Conservation (phyloP, 2,113 vertebrate genomes). For the Dasyurus viverrinus region DNA sequence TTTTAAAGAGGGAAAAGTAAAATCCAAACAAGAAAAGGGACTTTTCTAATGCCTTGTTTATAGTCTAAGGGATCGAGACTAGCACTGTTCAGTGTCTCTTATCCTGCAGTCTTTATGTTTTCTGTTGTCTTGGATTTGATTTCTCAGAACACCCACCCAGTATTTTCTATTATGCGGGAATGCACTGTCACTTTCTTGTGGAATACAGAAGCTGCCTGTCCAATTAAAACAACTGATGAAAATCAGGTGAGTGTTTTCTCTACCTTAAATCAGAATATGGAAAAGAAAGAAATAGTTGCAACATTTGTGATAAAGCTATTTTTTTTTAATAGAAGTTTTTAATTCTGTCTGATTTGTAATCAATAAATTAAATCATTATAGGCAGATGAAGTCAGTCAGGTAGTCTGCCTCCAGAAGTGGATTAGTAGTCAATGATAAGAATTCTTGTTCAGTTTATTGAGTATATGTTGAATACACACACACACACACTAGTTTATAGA, state of each 20-base stretch:
- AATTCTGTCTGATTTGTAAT: background rate
- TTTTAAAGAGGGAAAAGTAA: background rate
- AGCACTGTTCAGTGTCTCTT: rapidly evolving
- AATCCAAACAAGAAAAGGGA: background rate
- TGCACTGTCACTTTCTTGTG: slow-evolving; percentile 92
- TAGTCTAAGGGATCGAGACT: background rate
- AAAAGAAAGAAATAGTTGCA: background rate
- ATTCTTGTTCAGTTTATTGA: background rate
- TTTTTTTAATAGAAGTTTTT: too few relatives aligned
- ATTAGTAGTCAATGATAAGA: background rate
- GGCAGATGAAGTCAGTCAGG: background rate
- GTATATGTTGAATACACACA: background rate
- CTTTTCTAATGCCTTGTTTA: background rate
- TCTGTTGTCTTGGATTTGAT: slow-evolving; percentile 38
- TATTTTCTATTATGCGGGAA: slow-evolving; percentile 89
- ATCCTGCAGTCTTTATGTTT: background rate
- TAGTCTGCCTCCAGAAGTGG: background rate
- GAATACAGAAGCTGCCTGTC: slow-evolving; percentile 95
- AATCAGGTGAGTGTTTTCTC: slow-evolving; percentile 83
- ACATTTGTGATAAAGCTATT: background rate
- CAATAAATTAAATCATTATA: background rate
- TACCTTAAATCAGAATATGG: background rate
- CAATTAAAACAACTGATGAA: slow-evolving; percentile 84
- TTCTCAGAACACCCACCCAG: slow-evolving; percentile 88
- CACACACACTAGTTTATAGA: background rate